Evolutionary conservation across 2,888 invertebrate species (phyloP).

Genomic region (Tillus elongatus): DNA sequence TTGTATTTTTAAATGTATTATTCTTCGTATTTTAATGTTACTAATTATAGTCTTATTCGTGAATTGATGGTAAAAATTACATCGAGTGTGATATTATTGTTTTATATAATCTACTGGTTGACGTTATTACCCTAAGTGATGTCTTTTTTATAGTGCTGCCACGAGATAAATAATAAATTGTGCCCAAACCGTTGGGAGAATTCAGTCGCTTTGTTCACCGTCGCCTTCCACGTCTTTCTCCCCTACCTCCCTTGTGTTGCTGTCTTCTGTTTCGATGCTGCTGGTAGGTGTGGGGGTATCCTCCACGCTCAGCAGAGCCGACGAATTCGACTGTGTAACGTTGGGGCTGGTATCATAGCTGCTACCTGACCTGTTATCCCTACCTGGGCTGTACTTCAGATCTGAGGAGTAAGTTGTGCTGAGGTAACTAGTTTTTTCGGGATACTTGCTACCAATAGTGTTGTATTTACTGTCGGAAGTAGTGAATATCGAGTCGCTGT

Average conservation of each 20-base stretch:
- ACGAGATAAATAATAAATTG: constrained; percentile 20
- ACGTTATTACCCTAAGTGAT: constrained; percentile 17
- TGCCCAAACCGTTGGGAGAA: constrained; percentile 23
- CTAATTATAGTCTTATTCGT: no score
- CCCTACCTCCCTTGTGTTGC: constrained; percentile 46
- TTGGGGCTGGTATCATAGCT: constrained; percentile 31
- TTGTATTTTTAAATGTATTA: constrained; percentile 10
- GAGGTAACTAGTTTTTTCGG: constrained; percentile 33
- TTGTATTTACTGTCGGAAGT: constrained; percentile 30
- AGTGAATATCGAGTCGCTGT: constrained; percentile 22
- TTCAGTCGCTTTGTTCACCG: constrained; percentile 50
- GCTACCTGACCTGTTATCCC: constrained; percentile 21
- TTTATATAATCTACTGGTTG: no score
- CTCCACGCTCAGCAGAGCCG: constrained; percentile 34
- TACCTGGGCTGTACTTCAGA: constrained; percentile 29
- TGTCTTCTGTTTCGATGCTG: constrained; percentile 51
- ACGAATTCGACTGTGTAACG: constrained; percentile 23
- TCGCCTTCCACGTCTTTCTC: constrained; percentile 50
- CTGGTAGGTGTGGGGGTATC: constrained; percentile 51
- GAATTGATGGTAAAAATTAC: no score
- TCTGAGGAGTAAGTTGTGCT: constrained; percentile 31
- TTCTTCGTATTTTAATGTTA: constrained; percentile 13
- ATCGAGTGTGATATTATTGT: no score
- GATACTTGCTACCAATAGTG: constrained; percentile 32
- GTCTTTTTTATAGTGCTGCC: constrained; percentile 36